Percentiles rank a stretch among this genome's conserved stretches.
Evolutionary conservation across 2,113 vertebrate genomes (phyloP).

Genomic region (Toxotes chatareus): DNA sequence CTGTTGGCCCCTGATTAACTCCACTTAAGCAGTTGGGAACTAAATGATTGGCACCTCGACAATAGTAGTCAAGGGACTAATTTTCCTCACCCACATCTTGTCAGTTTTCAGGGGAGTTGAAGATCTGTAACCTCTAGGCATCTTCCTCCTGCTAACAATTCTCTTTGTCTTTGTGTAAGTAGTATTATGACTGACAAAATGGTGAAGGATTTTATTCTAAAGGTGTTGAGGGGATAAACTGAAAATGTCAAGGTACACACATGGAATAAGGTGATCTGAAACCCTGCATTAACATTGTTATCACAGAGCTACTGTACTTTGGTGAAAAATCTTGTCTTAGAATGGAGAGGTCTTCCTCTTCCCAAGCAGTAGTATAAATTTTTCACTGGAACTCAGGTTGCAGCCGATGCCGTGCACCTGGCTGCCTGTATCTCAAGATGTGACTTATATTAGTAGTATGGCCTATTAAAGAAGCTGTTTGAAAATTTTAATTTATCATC

Average conservation of each 20-base stretch:
- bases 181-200: constrained; percentile 35
- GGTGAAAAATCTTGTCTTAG: neutral
- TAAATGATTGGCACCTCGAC: constrained; percentile 47
- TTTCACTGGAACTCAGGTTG: neutral
- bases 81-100: constrained; percentile 43
- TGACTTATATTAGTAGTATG: neutral
- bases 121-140: constrained; percentile 47
- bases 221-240: constrained; percentile 6
- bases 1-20: constrained; percentile 48
- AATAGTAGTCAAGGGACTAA: constrained; percentile 40
- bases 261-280: neutral
- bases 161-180: neutral
- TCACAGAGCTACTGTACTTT: neutral
- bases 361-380: no score
- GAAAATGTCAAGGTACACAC: constrained; percentile 18
- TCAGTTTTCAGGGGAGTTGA: constrained; percentile 29
- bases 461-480: neutral
- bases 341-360: neutral
- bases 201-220: neutral
- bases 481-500: neutral
- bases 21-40: constrained; percentile 27
- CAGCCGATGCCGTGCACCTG: neutral
- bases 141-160: constrained; percentile 25
- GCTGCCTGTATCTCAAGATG: neutral
- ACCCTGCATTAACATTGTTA: constrained; percentile 18